phyloP scores from a whole-genome alignment of 2,113 vertebrate genomes.

The Brachionichthys hirsutus region DNA sequence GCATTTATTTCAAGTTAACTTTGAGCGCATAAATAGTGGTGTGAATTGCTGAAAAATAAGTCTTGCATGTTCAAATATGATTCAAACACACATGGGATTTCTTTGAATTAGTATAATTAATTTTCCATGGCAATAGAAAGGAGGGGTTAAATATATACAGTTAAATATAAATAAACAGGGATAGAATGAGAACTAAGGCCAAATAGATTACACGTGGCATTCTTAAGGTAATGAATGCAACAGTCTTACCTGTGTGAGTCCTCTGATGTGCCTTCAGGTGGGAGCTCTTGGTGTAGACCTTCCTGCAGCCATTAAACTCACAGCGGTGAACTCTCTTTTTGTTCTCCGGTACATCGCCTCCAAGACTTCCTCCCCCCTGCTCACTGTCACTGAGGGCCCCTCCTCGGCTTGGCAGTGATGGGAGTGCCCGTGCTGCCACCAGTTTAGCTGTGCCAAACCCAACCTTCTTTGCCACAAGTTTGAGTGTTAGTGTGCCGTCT shows the following conservation, averaged over 20 bases:
- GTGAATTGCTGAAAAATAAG: no score
- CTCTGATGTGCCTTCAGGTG: conserved; percentile 99
- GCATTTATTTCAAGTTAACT: no score
- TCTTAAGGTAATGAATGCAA: not conserved
- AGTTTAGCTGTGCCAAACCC: conserved; percentile 86
- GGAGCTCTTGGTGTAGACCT: conserved; percentile 99
- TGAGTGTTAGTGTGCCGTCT: conserved; percentile 90
- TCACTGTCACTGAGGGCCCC: conserved; percentile 64
- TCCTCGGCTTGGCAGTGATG: conserved; percentile 84
- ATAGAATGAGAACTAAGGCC: no score
- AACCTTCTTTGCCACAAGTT: conserved; percentile 92
- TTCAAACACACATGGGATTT: no score
- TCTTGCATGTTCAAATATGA: no score
- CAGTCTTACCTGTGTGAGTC: conserved; percentile 92
- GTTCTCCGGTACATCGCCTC: conserved; percentile 88
- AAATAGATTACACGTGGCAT: not conserved
- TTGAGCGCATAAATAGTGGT: no score
- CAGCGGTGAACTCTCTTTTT: conserved; percentile 98
- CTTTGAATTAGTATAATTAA: no score
- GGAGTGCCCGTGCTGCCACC: conserved; percentile 78
- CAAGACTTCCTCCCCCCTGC: conserved; percentile 71
- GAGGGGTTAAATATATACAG: no score
- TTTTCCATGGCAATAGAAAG: no score
- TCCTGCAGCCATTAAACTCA: conserved; percentile 97
- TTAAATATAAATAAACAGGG: no score